Percentiles rank a stretch among this genome's conserved stretches.
Evolutionary conservation across 2,113 vertebrate genomes (phyloP).

Genomic region (Cervus canadensis): DNA sequence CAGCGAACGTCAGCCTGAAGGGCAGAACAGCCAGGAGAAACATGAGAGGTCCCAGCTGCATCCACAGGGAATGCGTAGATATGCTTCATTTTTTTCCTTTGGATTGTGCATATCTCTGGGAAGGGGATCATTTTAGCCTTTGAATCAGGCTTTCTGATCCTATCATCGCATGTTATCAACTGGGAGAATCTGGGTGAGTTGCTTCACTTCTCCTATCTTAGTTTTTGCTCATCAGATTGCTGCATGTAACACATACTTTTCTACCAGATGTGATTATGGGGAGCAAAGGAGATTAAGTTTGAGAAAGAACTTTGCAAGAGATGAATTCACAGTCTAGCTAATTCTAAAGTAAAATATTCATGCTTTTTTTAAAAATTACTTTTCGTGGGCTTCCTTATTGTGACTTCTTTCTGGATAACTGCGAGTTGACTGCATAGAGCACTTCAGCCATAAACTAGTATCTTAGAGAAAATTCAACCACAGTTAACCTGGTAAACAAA

Average conservation of each 20-base stretch:
- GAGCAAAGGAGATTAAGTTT: neutral
- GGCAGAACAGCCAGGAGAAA: neutral
- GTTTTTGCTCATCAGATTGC: neutral
- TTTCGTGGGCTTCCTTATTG: neutral
- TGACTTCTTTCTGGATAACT: neutral
- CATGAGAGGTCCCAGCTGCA: neutral
- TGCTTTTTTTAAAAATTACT: neutral
- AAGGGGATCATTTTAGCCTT: neutral
- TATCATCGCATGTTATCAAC: neutral
- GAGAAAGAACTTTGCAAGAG: neutral
- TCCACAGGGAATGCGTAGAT: neutral
- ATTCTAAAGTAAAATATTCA: neutral
- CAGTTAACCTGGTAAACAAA: slow-evolving; percentile 50
- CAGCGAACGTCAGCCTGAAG: neutral
- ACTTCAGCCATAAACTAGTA: neutral
- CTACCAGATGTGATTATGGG: neutral
- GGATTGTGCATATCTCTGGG: neutral
- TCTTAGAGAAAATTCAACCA: neutral
- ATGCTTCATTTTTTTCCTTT: neutral
- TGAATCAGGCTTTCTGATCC: neutral
- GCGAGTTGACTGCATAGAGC: neutral
- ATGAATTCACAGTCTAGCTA: neutral
- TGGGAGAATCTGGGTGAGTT: neutral
- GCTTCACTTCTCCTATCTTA: neutral
- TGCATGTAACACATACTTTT: neutral